These are phyloP conservation scores for Notechis scutatus DNA, from an alignment of 2,113 vertebrate genomes.

Conservation along the genomic window DNA sequence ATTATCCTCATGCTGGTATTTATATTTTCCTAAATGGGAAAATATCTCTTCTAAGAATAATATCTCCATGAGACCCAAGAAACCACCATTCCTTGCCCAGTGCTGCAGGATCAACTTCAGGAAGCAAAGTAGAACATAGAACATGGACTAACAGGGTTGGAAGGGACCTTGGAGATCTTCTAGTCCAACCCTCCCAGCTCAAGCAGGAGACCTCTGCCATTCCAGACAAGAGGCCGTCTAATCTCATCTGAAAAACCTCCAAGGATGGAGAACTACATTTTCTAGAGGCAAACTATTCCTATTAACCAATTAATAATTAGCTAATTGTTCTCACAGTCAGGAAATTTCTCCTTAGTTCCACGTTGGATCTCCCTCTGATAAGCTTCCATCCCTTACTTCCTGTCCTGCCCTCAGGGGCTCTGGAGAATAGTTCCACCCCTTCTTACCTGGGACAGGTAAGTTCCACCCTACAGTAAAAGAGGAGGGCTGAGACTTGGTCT, in stretches of 20 bases:
- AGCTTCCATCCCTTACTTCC: neutral
- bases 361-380: neutral
- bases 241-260: neutral
- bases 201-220: neutral
- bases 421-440: neutral
- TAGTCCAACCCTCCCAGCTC: neutral
- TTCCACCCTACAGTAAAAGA: neutral
- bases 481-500: neutral
- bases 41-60: neutral
- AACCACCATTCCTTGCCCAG: neutral
- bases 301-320: neutral
- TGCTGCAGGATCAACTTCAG: neutral
- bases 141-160: neutral
- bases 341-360: neutral
- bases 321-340: neutral
- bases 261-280: neutral
- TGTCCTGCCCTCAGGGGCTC: neutral
- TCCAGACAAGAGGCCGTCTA: neutral
- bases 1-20: neutral
- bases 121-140: neutral
- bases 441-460: neutral
- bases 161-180: neutral
- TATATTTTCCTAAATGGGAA: neutral
- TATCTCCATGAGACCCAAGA: neutral
- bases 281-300: neutral